Evolutionary conservation across 2,797 vertebrate genomes (phyloP).

Genomic region (Fringilla coelebs): DNA sequence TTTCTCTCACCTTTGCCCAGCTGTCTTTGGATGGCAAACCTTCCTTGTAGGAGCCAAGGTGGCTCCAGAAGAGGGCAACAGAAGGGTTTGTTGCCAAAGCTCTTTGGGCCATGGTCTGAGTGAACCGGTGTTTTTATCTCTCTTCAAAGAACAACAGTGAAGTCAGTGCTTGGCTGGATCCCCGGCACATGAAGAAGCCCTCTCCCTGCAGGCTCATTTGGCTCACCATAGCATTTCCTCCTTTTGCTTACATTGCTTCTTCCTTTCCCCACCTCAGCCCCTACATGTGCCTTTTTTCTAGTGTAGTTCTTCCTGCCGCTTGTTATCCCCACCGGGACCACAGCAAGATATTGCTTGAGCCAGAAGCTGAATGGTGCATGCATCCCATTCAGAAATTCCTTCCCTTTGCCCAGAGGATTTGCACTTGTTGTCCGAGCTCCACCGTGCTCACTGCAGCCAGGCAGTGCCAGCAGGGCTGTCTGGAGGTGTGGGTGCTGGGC

Average conservation of each 20-base stretch:
- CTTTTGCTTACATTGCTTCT: not conserved
- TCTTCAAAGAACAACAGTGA: not conserved
- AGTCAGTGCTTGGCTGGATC: not conserved
- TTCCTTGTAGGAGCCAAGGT: not conserved
- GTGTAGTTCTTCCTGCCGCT: not conserved
- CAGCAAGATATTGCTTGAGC: accelerated
- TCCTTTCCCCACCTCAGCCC: not conserved
- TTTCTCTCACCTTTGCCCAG: not conserved
- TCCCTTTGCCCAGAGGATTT: not conserved
- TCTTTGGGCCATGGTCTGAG: not conserved
- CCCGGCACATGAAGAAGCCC: not conserved
- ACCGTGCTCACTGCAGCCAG: not conserved
- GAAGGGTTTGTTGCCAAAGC: not conserved
- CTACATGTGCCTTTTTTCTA: accelerated
- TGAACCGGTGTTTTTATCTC: not conserved
- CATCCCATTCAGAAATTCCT: not conserved
- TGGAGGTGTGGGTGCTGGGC: not conserved
- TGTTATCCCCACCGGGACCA: accelerated
- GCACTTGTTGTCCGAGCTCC: not conserved
- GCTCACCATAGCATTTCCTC: not conserved
- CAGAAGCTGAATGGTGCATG: not conserved
- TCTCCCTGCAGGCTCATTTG: not conserved
- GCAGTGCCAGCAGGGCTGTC: not conserved
- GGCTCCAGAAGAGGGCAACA: not conserved
- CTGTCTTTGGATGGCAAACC: not conserved